Conservation (phyloP, 2,113 vertebrate genomes). For the Myrmophylax atrothorax region DNA sequence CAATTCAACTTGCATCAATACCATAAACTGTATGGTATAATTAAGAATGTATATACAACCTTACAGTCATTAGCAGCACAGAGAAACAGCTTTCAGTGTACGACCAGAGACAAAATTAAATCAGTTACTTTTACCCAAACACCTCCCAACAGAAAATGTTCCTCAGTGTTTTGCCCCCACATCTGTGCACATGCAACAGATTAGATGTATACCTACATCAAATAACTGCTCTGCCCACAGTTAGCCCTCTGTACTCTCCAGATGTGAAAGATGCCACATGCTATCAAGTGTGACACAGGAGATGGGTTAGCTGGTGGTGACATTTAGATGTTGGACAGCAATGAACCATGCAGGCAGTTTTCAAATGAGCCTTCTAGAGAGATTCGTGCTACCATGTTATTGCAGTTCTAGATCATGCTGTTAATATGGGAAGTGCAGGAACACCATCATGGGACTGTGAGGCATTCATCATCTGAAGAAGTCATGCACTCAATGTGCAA, state of each 20-base stretch:
- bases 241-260: background rate
- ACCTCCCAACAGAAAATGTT: background rate
- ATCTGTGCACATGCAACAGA: background rate
- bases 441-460: background rate
- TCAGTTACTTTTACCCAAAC: background rate
- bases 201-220: background rate
- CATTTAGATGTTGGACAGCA: background rate
- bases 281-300: background rate
- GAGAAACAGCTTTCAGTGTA: background rate
- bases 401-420: background rate
- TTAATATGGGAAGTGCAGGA: background rate
- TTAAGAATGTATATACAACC: background rate
- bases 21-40: background rate
- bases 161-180: background rate
- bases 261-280: fast-evolving
- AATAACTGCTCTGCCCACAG: background rate
- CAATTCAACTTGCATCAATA: background rate
- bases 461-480: background rate
- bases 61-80: background rate
- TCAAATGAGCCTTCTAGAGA: background rate
- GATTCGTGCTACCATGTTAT: background rate
- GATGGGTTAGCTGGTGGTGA: background rate
- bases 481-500: fast-evolving
- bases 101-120: background rate
- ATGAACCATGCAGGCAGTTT: background rate